phyloP scores from a whole-genome alignment of 2,113 vertebrate genomes.

The Hippolais icterina region DNA sequence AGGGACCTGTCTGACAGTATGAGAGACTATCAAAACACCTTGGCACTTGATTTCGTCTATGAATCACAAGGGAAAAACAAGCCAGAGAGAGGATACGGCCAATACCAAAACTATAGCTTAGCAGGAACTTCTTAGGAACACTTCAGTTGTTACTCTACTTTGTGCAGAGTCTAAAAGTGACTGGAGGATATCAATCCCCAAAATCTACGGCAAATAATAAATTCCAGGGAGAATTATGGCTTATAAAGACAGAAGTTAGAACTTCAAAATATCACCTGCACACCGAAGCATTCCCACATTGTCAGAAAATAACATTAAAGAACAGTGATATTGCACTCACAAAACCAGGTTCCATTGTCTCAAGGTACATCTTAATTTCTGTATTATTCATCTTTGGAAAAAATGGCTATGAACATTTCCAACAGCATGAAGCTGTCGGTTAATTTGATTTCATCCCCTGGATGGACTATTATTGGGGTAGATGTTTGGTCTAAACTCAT shows the following conservation, averaged over 20 bases:
- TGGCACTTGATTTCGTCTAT: neutral
- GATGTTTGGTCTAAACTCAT: neutral
- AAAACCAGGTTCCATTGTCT: neutral
- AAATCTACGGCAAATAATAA: neutral
- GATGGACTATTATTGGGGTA: neutral
- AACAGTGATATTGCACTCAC: neutral
- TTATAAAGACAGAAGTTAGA: neutral
- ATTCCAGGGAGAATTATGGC: neutral
- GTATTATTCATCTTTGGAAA: neutral
- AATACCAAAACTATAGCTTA: neutral
- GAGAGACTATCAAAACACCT: neutral
- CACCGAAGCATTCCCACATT: neutral
- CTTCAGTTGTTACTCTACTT: neutral
- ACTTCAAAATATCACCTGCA: slow-evolving; percentile 10
- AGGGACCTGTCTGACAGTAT: neutral
- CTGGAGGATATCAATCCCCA: neutral
- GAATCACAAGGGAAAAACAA: neutral
- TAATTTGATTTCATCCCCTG: neutral
- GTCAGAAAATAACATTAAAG: neutral
- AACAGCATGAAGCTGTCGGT: neutral
- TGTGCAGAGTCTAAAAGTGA: neutral
- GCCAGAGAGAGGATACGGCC: neutral
- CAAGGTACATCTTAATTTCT: neutral
- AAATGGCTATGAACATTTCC: neutral
- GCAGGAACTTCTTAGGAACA: neutral